These are phyloP conservation scores for Acanthiza pusilla DNA, from an alignment of 2,797 vertebrate genomes.

Conservation along the genomic window DNA sequence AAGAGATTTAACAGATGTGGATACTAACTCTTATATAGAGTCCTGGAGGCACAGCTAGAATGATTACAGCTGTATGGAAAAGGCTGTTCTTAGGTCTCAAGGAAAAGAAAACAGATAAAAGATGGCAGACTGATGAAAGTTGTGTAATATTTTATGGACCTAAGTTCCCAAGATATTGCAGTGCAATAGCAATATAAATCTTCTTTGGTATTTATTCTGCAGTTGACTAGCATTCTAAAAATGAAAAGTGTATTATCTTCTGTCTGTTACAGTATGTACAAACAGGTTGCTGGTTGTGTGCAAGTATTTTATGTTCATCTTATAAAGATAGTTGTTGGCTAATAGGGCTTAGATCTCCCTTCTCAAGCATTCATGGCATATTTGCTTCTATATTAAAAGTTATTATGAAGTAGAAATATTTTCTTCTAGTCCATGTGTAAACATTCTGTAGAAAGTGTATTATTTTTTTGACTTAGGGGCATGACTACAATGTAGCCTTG, in stretches of 20 bases:
- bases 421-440: not conserved
- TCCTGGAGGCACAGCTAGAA: conserved; percentile 7
- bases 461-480: not conserved
- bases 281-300: not conserved
- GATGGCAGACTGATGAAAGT: not conserved
- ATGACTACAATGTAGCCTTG: not conserved
- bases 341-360: not conserved
- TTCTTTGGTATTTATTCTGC: not conserved
- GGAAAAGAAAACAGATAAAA: conserved; percentile 21
- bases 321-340: not conserved
- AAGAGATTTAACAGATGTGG: not conserved
- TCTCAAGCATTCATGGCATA: not conserved
- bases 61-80: not conserved
- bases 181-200: not conserved
- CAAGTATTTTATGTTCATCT: not conserved
- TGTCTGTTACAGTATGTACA: not conserved
- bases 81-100: not conserved
- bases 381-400: not conserved
- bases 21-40: not conserved
- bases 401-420: not conserved
- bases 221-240: conserved; percentile 2
- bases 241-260: not conserved
- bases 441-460: not conserved
- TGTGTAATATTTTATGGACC: not conserved
- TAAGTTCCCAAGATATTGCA: not conserved